phyloP scores from a whole-genome alignment of 2,113 vertebrate species.

The Lophochroa leadbeateri region DNA sequence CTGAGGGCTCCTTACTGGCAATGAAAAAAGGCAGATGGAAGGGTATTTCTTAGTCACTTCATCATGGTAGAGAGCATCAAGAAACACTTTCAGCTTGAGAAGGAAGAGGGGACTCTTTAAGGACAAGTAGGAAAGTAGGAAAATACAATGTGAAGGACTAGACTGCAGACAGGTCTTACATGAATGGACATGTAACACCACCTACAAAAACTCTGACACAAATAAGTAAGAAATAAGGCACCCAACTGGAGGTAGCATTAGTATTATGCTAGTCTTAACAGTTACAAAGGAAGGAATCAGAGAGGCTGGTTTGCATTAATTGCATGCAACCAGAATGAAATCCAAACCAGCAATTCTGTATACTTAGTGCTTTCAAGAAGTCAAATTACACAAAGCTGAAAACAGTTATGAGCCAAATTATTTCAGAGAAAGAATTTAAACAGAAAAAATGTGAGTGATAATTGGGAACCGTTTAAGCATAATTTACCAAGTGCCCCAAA shows the following conservation, averaged over 20 bases:
- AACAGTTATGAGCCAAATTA: conserved; percentile 39
- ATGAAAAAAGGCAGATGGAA: background rate
- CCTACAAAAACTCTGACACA: background rate
- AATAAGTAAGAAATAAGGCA: background rate
- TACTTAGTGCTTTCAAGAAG: conserved; percentile 12
- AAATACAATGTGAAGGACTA: background rate
- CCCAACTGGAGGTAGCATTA: background rate
- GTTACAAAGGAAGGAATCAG: background rate
- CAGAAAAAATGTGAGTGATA: conserved; percentile 54
- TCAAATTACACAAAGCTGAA: conserved; percentile 36
- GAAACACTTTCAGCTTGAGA: background rate
- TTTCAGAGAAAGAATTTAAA: conserved; percentile 52
- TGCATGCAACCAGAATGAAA: background rate
- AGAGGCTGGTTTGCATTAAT: background rate
- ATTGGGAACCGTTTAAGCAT: conserved; percentile 34
- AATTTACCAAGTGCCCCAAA: conserved; percentile 27
- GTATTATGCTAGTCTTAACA: background rate
- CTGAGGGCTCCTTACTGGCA: background rate
- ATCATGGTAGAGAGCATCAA: background rate
- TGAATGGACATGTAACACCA: background rate
- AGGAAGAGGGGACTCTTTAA: background rate
- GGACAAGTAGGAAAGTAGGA: background rate
- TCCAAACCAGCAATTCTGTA: background rate
- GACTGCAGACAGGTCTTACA: background rate
- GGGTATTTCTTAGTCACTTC: background rate